phyloP scores from a whole-genome alignment of 2,797 vertebrate genomes.

The Notamacropus eugenii region DNA sequence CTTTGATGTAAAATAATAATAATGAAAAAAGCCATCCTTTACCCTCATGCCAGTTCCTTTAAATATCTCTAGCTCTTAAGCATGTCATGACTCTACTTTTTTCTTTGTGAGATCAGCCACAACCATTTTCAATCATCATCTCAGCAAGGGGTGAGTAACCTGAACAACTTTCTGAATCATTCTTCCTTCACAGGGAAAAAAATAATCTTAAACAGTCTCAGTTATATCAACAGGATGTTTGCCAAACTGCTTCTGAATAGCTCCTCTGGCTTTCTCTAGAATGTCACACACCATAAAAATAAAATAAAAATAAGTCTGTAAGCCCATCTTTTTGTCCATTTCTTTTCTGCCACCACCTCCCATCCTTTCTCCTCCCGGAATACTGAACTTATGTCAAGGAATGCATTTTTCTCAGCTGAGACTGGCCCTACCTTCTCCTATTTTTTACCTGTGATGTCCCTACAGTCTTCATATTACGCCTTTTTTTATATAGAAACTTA shows the following conservation, averaged over 20 bases:
- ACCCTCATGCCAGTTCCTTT: conserved; percentile 44
- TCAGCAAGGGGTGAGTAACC: conserved; percentile 55
- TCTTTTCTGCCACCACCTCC: not conserved
- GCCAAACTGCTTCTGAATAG: conserved; percentile 55
- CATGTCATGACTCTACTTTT: not conserved
- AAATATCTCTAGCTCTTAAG: conserved; percentile 13
- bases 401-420: not conserved
- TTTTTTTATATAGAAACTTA: not conserved
- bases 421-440: not conserved
- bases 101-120: conserved; percentile 36
- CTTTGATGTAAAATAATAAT: not conserved
- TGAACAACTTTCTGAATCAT: conserved; percentile 66
- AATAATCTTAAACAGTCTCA: conserved; percentile 60
- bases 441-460: not conserved
- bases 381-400: not conserved
- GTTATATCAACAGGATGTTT: conserved; percentile 63
- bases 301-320: not conserved
- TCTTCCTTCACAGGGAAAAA: conserved; percentile 53
- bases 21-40: not conserved
- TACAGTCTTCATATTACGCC: not conserved
- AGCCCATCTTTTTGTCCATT: not conserved
- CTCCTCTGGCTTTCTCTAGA: conserved; percentile 50
- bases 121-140: conserved; percentile 57
- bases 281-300: not conserved
- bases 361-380: rapidly evolving